Evolutionary conservation across 2,797 vertebrate genomes (phyloP).

Genomic region (Setipinna tenuifilis): DNA sequence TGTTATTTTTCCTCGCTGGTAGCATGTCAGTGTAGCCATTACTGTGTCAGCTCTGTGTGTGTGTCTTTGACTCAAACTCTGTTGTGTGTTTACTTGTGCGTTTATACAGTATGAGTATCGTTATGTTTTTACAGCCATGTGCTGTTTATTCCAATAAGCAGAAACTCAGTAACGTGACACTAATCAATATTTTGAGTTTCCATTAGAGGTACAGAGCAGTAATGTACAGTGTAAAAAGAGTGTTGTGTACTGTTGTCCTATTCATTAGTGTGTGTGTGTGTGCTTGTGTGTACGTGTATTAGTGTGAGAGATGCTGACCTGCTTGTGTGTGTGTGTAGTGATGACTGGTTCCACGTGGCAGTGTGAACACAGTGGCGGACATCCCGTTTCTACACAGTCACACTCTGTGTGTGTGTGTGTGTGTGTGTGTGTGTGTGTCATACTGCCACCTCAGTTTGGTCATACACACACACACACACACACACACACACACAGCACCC

Average conservation of each 20-base stretch:
- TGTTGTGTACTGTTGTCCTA: not conserved
- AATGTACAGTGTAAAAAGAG: conserved; percentile 23
- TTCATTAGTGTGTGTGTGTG: conserved; percentile 5
- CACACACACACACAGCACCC: too few relatives aligned
- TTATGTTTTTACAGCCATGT: not conserved
- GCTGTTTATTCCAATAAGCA: not conserved
- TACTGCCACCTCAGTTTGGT: not conserved
- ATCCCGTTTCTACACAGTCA: not conserved
- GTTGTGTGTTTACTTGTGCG: not conserved
- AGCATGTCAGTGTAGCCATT: not conserved
- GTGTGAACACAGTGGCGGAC: not conserved
- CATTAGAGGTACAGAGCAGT: not conserved
- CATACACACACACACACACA: too few relatives aligned
- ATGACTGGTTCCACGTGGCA: conserved; percentile 1
- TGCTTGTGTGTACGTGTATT: conserved; percentile 10
- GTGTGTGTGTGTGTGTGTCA: too few relatives aligned
- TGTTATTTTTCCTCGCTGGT: not conserved
- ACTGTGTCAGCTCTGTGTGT: not conserved
- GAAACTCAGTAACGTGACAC: not conserved
- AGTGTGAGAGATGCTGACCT: conserved; percentile 5
- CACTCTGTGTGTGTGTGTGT: conserved; percentile 31
- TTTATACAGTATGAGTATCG: not conserved
- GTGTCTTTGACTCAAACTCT: not conserved
- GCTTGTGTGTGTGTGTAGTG: conserved; percentile 31
- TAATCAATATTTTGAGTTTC: not conserved